phyloP scores from a whole-genome alignment of 2,888 invertebrate genomes.

The Ochropacha duplaris region DNA sequence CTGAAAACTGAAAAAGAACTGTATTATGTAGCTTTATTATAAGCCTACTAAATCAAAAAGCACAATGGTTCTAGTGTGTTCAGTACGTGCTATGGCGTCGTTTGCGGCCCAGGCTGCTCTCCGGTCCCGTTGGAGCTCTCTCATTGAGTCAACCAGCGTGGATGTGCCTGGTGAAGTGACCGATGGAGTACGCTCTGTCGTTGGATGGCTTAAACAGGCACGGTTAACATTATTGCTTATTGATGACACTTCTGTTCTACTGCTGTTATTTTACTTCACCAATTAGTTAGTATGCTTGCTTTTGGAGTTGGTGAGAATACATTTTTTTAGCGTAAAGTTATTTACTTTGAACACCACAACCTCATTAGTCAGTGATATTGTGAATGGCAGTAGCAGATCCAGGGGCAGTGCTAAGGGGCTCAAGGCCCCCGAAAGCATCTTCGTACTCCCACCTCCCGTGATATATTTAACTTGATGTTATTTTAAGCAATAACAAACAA shows the following conservation, averaged over 20 bases:
- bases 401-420: too few relatives aligned
- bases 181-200: constrained; percentile 89
- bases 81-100: constrained; percentile 83
- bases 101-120: constrained; percentile 88
- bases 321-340: too few relatives aligned
- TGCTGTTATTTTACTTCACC: background rate
- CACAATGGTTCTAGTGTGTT: constrained; percentile 65
- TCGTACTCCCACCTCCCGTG: too few relatives aligned
- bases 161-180: constrained; percentile 86
- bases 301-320: too few relatives aligned
- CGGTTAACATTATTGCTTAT: constrained; percentile 18
- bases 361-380: too few relatives aligned
- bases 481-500: too few relatives aligned
- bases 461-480: too few relatives aligned
- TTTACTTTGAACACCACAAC: too few relatives aligned
- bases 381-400: too few relatives aligned
- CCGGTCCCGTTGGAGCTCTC: constrained; percentile 88
- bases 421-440: too few relatives aligned
- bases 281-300: too few relatives aligned
- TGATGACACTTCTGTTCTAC: background rate
- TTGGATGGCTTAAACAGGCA: constrained; percentile 93
- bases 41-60: constrained; percentile 6
- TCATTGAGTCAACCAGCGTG: constrained; percentile 87
- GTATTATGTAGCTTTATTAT: background rate
- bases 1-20: background rate